phyloP scores from a whole-genome alignment of 92 coral and sea anemone genomes.

The Zoanthus solanderi region DNA sequence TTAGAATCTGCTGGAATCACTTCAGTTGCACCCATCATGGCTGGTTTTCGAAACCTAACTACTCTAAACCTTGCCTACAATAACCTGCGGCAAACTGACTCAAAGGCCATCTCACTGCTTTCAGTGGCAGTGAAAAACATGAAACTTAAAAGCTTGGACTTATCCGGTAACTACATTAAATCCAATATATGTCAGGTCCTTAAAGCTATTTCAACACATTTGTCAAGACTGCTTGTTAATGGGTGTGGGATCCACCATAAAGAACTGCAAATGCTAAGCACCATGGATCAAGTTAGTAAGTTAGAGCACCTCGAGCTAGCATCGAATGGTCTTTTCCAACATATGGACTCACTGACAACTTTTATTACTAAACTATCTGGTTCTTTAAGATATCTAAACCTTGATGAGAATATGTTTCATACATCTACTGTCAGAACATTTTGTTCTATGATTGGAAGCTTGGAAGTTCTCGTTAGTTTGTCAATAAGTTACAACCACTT shows the following conservation, averaged over 20 bases:
- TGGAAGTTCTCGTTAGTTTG: constrained; percentile 55
- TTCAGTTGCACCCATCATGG: constrained; percentile 44
- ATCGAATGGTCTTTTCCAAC: constrained; percentile 64
- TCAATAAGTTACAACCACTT: constrained; percentile 81
- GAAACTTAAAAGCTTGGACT: constrained; percentile 69
- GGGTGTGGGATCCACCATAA: constrained; percentile 73
- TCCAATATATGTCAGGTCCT: constrained; percentile 57
- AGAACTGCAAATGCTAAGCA: constrained; percentile 59
- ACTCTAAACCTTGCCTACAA: constrained; percentile 81
- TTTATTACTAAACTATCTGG: constrained; percentile 69
- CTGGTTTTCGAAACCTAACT: constrained; percentile 66
- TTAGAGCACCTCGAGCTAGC: constrained; percentile 75
- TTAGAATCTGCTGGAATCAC: constrained; percentile 61
- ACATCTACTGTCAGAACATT: constrained; percentile 52
- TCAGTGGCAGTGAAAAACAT: constrained; percentile 65
- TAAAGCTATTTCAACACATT: constrained; percentile 49
- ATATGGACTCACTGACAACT: constrained; percentile 41
- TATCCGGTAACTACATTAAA: constrained; percentile 75
- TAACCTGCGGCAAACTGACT: constrained; percentile 49
- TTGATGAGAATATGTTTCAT: constrained; percentile 79
- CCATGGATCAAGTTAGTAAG: constrained; percentile 46
- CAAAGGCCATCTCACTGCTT: constrained; percentile 49
- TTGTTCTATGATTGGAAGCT: constrained; percentile 61
- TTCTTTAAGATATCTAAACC: constrained; percentile 65
- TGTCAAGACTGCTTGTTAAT: constrained; percentile 72